A percentile compares a stretch with the other conserved stretches of the same genome.
phyloP scores from a whole-genome alignment of 2,888 invertebrate species.

The Lamproptera curius region DNA sequence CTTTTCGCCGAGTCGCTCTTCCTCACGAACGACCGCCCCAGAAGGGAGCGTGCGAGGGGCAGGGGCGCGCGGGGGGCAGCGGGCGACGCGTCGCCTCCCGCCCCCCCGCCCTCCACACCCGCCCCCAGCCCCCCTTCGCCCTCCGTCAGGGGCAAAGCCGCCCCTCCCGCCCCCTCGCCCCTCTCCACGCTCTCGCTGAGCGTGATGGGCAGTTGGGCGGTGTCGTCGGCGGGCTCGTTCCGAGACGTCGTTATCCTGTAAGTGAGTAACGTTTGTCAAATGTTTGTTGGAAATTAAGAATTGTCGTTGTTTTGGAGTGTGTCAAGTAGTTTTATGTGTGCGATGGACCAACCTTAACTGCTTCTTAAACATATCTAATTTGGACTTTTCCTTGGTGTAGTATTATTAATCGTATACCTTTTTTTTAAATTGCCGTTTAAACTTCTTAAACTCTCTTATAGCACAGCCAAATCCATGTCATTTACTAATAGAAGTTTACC shows the following conservation, averaged over 20 bases:
- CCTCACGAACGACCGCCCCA: constrained; percentile 60
- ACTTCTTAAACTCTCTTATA: too few species aligned
- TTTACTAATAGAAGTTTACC: too few species aligned
- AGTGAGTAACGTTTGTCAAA: too few species aligned
- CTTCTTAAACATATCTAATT: too few species aligned
- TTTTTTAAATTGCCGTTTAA: too few species aligned
- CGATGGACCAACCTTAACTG: too few species aligned
- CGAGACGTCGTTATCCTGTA: constrained; percentile 62
- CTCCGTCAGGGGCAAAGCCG: neutral
- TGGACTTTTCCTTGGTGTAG: too few species aligned
- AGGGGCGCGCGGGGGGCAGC: constrained; percentile 32
- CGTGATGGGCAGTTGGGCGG: constrained; percentile 60
- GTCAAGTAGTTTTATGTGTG: too few species aligned
- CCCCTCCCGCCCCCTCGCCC: neutral
- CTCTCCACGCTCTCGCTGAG: constrained; percentile 63
- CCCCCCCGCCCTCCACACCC: neutral
- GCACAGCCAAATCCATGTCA: too few species aligned
- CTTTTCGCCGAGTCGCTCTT: constrained; percentile 65
- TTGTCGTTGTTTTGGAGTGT: too few species aligned
- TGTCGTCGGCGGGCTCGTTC: constrained; percentile 44
- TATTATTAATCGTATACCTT: too few species aligned
- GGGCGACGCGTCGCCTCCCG: neutral
- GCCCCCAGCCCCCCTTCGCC: neutral
- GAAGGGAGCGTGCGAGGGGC: constrained; percentile 53
- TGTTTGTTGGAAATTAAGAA: too few species aligned